Evolutionary conservation across 1,140 invertebrate species (phyloP), one percentile per base, ranked within the genome.

Genomic region (Drosophila bipectinata): DNA sequence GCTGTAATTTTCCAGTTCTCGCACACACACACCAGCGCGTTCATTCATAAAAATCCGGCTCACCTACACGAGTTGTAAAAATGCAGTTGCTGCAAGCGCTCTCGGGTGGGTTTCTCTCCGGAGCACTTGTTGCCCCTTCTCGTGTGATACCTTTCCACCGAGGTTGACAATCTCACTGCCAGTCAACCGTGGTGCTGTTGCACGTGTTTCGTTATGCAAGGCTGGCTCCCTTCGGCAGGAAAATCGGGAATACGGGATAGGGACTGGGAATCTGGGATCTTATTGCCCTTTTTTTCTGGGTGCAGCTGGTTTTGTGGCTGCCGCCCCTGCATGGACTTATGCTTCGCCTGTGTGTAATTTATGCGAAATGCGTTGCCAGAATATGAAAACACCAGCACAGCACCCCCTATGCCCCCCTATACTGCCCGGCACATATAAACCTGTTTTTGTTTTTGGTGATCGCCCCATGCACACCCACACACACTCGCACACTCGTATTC

Each of bases 11-110:
- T 44, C 18, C 28, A 30, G 32, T 37, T 67, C 15, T 24, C 64
- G 4, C 32, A 72, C 69, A 49, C 69, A 49, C 78, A 87, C 64
- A 87, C 83, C 21, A 61, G 51, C 9, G 63, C 61, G 63, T 79
- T 87, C 83, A 87, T 87, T 87, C 83, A 87, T 88, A 88, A 87
- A 63, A 87, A 85, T 85, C 83, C 82, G 82, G 82, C 82, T 87
- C 82, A 79, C 82, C 83, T 88, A 88, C 83, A 77, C 83, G 75
- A 73, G 83, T 87, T 79, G 83, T 87, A 87, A 87, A 82, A 87
- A 72, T 88, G 78, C 78, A 82, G 55, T 71, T 59, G 37, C 54
- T 28, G 34, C 81, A 85, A 59, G 81, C 81, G 68, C 81, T 85
- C 81, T 81, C 45, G 34, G 34, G 34, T 37, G 34, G 34, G 34